These are phyloP conservation scores for Rhabdophis nuchalis DNA, from an alignment of 2,797 vertebrate species.

Conservation along the genomic window DNA sequence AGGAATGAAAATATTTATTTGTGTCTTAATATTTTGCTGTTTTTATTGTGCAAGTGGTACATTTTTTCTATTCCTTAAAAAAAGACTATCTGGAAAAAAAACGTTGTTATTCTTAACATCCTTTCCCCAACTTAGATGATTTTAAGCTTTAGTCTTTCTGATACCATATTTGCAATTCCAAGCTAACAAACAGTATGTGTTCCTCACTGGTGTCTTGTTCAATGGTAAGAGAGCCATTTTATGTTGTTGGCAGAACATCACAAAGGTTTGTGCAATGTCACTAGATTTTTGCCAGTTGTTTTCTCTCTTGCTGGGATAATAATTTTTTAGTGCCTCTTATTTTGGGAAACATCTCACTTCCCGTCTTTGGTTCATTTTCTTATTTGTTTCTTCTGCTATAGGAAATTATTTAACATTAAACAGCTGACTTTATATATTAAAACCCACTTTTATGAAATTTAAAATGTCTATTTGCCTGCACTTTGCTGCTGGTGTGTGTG, in stretches of 20 bases:
- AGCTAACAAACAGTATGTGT: not conserved
- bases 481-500: not conserved
- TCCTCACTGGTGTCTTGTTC: not conserved
- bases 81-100: not conserved
- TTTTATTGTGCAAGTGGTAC: not conserved
- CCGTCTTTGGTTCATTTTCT: not conserved
- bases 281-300: not conserved
- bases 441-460: not conserved
- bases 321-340: not conserved
- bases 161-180: not conserved
- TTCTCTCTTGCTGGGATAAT: not conserved
- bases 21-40: not conserved
- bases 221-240: not conserved
- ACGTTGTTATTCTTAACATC: not conserved
- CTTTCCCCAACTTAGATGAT: not conserved
- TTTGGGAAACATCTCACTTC: not conserved
- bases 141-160: not conserved
- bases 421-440: not conserved
- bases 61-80: not conserved
- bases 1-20: not conserved
- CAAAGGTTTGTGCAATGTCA: not conserved
- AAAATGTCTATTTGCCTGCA: not conserved
- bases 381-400: not conserved
- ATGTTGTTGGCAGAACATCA: not conserved
- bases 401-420: not conserved